Conservation (phyloP, 1,140 invertebrate genomes). For the Octopus bimaculoides region DNA sequence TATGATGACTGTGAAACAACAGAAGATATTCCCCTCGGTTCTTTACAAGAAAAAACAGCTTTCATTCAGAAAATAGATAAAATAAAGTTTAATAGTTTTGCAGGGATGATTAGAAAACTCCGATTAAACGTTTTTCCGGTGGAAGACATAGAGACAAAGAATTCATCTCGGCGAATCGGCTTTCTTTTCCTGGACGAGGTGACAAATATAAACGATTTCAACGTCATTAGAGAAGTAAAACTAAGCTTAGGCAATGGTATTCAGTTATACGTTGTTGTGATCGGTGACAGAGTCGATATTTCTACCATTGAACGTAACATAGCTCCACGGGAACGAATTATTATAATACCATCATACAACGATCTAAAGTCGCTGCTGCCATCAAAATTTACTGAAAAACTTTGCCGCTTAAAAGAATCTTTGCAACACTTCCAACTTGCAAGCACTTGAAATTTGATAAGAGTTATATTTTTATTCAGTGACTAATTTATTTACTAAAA, state of each 20-base stretch:
- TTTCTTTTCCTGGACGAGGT: not conserved
- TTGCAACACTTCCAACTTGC: not conserved
- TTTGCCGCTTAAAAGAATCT: not conserved
- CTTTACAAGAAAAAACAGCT: not conserved
- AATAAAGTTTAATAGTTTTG: not conserved
- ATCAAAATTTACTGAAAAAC: not conserved
- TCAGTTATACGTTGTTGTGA: not conserved
- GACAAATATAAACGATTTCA: not conserved
- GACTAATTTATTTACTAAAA: too few species aligned
- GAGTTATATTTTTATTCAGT: too few species aligned
- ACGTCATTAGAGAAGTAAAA: not conserved
- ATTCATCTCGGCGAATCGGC: not conserved
- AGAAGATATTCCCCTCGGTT: not conserved
- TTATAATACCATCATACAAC: not conserved
- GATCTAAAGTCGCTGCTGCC: not conserved
- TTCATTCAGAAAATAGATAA: not conserved
- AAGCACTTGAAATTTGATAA: too few species aligned
- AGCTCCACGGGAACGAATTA: conserved; percentile 1
- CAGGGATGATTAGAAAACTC: not conserved
- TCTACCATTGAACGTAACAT: not conserved
- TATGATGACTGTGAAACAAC: not conserved
- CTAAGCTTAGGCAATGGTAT: not conserved
- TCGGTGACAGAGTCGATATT: not conserved
- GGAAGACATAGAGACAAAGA: not conserved
- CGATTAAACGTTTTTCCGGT: not conserved